Evolutionary conservation across 2,888 invertebrate species (phyloP).

Genomic region (Hydrotaea cyrtoneurina): DNA sequence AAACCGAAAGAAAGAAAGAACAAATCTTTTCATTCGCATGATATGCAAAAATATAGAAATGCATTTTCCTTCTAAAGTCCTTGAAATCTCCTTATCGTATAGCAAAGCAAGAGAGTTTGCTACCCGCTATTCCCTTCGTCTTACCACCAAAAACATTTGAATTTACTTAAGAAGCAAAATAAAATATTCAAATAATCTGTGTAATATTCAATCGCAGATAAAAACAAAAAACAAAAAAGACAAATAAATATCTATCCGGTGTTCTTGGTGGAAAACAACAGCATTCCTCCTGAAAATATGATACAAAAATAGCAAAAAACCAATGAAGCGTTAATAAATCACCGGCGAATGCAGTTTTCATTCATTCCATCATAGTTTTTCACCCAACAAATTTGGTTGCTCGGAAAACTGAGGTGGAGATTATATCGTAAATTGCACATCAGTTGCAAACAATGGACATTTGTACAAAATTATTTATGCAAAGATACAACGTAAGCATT

Average conservation of each 20-base stretch:
- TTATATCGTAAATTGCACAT: background rate
- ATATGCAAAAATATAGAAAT: constrained; percentile 51
- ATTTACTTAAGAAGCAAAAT: constrained; percentile 24
- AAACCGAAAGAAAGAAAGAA: constrained; percentile 39
- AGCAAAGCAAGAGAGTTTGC: background rate
- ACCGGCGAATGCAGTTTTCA: constrained; percentile 16
- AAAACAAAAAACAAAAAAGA: background rate
- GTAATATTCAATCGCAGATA: constrained; percentile 12
- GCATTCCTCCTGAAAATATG: background rate
- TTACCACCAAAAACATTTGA: background rate
- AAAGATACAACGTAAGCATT: no score
- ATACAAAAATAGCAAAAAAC: background rate
- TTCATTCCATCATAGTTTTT: constrained; percentile 3
- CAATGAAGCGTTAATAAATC: constrained; percentile 24
- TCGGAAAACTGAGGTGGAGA: background rate
- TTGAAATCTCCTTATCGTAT: constrained; percentile 68
- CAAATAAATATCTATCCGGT: constrained; percentile 6
- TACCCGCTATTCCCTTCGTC: background rate
- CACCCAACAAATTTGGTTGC: background rate
- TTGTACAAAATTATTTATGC: no score
- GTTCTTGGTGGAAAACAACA: constrained; percentile 5
- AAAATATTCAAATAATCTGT: constrained; percentile 14
- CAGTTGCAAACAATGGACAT: no score
- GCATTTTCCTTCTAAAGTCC: constrained; percentile 68
- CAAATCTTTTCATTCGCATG: constrained; percentile 71